Base-by-base conservation (phyloP, 2,797 vertebrate species). In the Argyrosomus regius region DNA sequence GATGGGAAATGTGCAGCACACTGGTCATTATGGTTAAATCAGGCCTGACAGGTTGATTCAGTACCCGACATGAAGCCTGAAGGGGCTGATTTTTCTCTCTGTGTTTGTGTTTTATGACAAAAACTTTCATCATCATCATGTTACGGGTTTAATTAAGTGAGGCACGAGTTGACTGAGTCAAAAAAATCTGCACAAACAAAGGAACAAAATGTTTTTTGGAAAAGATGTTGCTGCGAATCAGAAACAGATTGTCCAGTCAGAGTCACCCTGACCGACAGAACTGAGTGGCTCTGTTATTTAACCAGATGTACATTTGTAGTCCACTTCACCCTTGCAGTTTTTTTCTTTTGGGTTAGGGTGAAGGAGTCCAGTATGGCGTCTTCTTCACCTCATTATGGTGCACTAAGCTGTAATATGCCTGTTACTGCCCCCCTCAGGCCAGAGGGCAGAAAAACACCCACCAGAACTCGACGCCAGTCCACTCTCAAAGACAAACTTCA, bases 1-100 rank as follows among this genome's bases (percentile, higher is more conserved):
- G 14, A 18, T 2, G 22, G 57, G 49, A 67, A 73, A 46, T 46
- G n/a, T 58, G 58, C 71, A 64, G 48, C 61, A 35, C 16, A 31
- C 48, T 60, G 56, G 48, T 72, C 61, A 56, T 61, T 71, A 24
- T 8, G 13, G 26, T 41, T 3, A 71, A 73, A 68, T 57, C 57
- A 45, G 5, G 35, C 39, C 52, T 9, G 52, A 58, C 52, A n/a
- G 58, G 43, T 73, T 74, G 52, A 68, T 68, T 52, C 69, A 58
- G 48, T 1, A 2, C 2, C 41, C 16, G 20, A 20, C 60, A 45
- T 17, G 67, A 61, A 43, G 74, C 52, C 69, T 62, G 62, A 2
- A 18, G 72, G 72, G 69, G 26, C 46, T 11, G 75, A 41, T 52
- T 63, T 20, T 45, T 46, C 17, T 26, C 22, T 53, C 73, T 56